These are phyloP conservation scores for Myiozetetes cayanensis DNA, from an alignment of 2,113 vertebrate species.

Conservation along the genomic window DNA sequence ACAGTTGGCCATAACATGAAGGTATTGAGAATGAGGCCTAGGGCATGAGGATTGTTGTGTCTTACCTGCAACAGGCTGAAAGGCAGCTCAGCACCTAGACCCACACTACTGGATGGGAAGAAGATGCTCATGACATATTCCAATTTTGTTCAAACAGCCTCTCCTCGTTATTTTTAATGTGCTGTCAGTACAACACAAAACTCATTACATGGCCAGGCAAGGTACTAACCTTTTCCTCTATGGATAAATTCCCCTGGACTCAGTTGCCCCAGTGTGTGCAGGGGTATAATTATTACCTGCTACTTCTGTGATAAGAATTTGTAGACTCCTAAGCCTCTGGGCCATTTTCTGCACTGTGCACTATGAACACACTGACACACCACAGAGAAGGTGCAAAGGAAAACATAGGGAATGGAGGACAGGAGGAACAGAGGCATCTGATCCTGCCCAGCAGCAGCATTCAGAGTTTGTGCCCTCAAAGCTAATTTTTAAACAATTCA, in stretches of 20 bases:
- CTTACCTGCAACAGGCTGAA: not conserved
- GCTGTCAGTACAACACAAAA: not conserved
- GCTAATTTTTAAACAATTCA: not conserved
- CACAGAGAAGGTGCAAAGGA: not conserved
- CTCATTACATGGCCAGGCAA: not conserved
- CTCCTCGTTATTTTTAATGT: not conserved
- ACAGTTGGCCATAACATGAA: not conserved
- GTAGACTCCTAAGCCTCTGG: not conserved
- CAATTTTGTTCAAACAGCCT: not conserved
- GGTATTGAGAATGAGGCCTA: not conserved
- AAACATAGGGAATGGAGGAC: not conserved
- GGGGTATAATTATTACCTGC: not conserved
- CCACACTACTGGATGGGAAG: not conserved
- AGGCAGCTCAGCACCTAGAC: not conserved
- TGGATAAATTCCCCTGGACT: not conserved
- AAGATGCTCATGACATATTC: not conserved
- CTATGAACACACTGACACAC: not conserved
- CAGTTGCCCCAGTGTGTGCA: not conserved
- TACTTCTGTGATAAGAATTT: not conserved
- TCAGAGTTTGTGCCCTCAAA: not conserved
- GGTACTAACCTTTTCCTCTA: not conserved
- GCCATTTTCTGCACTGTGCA: not conserved
- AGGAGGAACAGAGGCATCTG: not conserved
- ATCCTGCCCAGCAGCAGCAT: not conserved
- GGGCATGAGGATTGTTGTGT: not conserved